phyloP scores from a whole-genome alignment of 2,888 invertebrate genomes.

The Hemaris fuciformis region DNA sequence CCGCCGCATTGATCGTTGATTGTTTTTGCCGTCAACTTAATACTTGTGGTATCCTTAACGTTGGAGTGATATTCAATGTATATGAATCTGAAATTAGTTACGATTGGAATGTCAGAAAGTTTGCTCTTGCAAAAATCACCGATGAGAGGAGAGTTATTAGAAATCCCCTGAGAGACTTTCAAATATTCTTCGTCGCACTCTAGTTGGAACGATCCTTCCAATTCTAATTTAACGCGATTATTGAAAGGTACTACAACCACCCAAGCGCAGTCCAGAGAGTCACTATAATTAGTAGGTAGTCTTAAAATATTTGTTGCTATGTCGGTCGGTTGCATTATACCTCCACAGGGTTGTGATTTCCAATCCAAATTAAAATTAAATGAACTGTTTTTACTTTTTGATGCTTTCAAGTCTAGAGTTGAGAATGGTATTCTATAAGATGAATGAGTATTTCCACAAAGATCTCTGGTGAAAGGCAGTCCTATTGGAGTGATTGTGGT shows the following conservation, averaged over 20 bases:
- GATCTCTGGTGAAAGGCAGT: conserved; percentile 27
- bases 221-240: conserved; percentile 57
- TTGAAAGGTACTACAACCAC: conserved; percentile 67
- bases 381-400: conserved; percentile 34
- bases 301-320: conserved; percentile 48
- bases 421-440: conserved; percentile 52
- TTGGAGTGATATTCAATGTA: conserved; percentile 87
- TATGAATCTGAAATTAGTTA: conserved; percentile 75
- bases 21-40: conserved; percentile 49
- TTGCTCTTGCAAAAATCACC: conserved; percentile 84
- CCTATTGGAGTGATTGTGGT: conserved; percentile 18
- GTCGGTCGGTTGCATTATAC: conserved; percentile 62
- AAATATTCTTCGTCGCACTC: conserved; percentile 65
- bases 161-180: conserved; percentile 75
- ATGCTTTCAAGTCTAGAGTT: conserved; percentile 46
- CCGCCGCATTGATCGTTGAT: conserved; percentile 86
- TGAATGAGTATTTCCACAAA: conserved; percentile 49
- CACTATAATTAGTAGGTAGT: conserved; percentile 63
- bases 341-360: conserved; percentile 84
- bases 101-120: conserved; percentile 62
- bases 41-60: conserved; percentile 38
- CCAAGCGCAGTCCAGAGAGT: conserved; percentile 89
- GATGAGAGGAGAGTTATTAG: conserved; percentile 76
- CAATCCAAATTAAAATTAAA: conserved; percentile 67
- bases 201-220: conserved; percentile 53